Evolutionary conservation across 1,140 invertebrate genomes (phyloP).

Genomic region (Drosophila azteca): DNA sequence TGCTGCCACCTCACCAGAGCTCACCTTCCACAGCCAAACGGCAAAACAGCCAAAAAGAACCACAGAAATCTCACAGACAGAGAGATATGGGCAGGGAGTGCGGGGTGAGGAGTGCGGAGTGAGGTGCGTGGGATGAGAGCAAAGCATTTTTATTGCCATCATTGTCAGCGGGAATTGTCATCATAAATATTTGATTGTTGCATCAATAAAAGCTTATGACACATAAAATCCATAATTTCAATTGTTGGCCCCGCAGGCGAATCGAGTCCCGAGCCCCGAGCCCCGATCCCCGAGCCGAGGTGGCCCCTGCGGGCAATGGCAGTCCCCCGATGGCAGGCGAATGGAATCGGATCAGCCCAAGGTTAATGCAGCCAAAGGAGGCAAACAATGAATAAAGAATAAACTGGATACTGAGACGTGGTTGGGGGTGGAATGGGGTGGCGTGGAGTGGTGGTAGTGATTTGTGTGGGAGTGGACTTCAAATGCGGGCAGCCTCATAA

Average conservation of each 20-base stretch:
- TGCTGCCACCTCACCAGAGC: neutral
- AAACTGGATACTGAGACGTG: conserved; percentile 10
- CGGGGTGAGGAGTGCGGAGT: too few species aligned
- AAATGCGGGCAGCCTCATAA: conserved; percentile 27
- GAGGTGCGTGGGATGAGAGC: conserved; percentile 15
- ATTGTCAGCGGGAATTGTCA: conserved; percentile 79
- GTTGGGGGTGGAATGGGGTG: neutral
- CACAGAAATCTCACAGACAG: conserved; percentile 16
- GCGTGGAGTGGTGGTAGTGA: neutral
- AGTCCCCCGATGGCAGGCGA: neutral
- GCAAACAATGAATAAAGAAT: conserved; percentile 47
- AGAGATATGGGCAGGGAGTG: neutral
- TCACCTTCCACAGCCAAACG: conserved; percentile 17
- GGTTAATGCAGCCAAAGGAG: conserved; percentile 54
- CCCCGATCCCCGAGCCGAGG: too few species aligned
- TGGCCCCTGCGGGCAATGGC: conserved; percentile 11
- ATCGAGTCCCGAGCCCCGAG: neutral
- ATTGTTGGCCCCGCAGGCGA: conserved; percentile 63
- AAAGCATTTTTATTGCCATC: conserved; percentile 78
- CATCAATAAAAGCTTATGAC: conserved; percentile 82
- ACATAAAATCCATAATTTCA: conserved; percentile 82
- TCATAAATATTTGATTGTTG: conserved; percentile 82
- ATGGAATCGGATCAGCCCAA: conserved; percentile 38
- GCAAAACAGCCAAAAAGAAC: neutral
- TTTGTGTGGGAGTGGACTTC: neutral